Conservation (phyloP, 2,888 invertebrate genomes). For the Brachyptera putata region DNA sequence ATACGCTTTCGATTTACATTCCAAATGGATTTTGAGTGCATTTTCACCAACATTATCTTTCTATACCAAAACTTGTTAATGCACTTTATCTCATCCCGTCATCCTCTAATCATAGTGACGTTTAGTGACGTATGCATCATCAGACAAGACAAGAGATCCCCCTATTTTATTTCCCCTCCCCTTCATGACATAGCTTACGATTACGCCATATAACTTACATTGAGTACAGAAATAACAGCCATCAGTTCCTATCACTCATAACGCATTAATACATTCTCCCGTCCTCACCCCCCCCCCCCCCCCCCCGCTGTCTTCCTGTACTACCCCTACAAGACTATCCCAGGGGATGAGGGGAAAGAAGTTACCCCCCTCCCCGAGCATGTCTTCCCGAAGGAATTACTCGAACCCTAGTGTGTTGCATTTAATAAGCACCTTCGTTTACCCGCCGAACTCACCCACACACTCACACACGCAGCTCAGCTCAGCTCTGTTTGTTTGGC, state of each 20-base stretch:
- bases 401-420: conserved; percentile 29
- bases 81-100: conserved; percentile 15
- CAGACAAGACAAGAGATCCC: conserved; percentile 4
- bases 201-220: conserved; percentile 14
- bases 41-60: neutral
- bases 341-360: conserved; percentile 24
- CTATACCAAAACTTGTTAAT: neutral
- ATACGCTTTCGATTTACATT: neutral
- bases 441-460: conserved; percentile 1
- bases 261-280: conserved; percentile 25
- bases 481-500: conserved; percentile 25
- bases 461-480: neutral
- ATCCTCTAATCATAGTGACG: conserved; percentile 14
- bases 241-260: conserved; percentile 29
- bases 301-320: conserved; percentile 15
- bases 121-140: conserved; percentile 19
- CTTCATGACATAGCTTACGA: conserved; percentile 2
- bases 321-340: conserved; percentile 19
- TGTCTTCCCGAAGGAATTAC: conserved; percentile 24
- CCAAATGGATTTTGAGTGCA: neutral
- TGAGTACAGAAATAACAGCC: conserved; percentile 18
- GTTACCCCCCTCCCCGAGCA: conserved; percentile 16
- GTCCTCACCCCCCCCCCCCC: conserved; percentile 14
- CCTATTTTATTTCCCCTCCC: conserved; percentile 13
- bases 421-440: conserved; percentile 32